Conservation (phyloP, 1,140 invertebrate species). For the Drosophila nigrodunni region DNA sequence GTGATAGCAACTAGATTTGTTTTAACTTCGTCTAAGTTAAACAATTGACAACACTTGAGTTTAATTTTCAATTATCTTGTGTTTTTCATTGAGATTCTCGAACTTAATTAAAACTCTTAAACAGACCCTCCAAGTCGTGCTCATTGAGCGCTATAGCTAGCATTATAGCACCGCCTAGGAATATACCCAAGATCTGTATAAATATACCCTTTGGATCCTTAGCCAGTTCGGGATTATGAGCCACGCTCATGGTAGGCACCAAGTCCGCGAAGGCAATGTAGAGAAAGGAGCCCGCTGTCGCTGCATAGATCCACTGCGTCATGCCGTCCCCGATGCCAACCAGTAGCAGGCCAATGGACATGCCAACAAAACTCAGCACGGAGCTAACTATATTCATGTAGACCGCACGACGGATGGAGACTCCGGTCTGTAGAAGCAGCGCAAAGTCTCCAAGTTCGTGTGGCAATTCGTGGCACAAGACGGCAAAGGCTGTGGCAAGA, state of each 20-base stretch:
- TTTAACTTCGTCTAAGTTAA: background rate
- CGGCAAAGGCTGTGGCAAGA: constrained; percentile 91
- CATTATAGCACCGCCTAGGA: constrained; percentile 90
- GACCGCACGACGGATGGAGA: constrained; percentile 89
- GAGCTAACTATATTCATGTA: constrained; percentile 91
- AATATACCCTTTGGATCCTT: constrained; percentile 77
- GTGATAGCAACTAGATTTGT: background rate
- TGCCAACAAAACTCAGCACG: constrained; percentile 90
- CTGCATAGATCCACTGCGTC: constrained; percentile 91
- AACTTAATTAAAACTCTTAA: constrained; percentile 72
- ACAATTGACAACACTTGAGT: too few relatives aligned
- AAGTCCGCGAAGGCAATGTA: constrained; percentile 93
- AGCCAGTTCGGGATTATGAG: constrained; percentile 82
- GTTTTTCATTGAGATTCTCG: constrained; percentile 36
- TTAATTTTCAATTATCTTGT: background rate
- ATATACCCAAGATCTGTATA: constrained; percentile 88
- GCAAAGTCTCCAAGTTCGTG: constrained; percentile 94
- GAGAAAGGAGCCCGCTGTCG: constrained; percentile 92
- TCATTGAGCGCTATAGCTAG: constrained; percentile 91
- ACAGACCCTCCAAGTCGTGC: constrained; percentile 87
- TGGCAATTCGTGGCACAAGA: constrained; percentile 93
- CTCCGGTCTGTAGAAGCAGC: constrained; percentile 90
- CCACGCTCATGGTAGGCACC: constrained; percentile 87
- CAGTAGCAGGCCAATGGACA: constrained; percentile 89
- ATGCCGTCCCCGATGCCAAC: constrained; percentile 88